Percentiles rank a stretch among this genome's conserved stretches.
These are phyloP conservation scores for Eristalis arbustorum DNA, from an alignment of 2,888 invertebrate genomes.

Conservation along the genomic window DNA sequence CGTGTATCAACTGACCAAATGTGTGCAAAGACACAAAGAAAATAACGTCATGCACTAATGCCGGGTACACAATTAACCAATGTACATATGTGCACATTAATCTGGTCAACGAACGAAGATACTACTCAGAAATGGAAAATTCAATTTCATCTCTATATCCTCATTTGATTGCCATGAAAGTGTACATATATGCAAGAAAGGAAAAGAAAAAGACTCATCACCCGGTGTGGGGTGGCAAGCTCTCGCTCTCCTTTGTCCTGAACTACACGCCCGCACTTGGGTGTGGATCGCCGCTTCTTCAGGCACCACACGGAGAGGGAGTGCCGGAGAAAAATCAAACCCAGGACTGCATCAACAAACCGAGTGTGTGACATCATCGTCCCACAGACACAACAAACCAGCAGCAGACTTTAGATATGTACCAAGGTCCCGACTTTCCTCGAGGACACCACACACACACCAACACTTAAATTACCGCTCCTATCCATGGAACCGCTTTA, in stretches of 20 bases:
- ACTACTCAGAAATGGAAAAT: not conserved
- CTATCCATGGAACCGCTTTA: conserved; percentile 17
- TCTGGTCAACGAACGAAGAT: not conserved
- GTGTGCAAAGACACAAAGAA: not conserved
- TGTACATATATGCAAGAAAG: not conserved
- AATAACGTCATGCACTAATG: conserved; percentile 4
- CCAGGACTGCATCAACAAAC: conserved; percentile 39
- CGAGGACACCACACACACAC: too few relatives aligned
- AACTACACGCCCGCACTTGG: not conserved
- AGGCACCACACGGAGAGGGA: not conserved
- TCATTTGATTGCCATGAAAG: not conserved
- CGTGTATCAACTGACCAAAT: conserved; percentile 9
- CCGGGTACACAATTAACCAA: not conserved
- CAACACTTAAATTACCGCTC: not conserved
- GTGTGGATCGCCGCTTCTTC: conserved; percentile 11
- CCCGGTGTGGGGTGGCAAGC: conserved; percentile 43
- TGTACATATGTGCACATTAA: not conserved
- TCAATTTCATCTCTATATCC: not conserved
- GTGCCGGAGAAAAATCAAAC: not conserved
- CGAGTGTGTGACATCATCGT: conserved; percentile 46
- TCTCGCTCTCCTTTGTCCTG: conserved; percentile 45
- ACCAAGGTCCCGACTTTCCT: not conserved
- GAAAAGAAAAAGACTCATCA: not conserved
- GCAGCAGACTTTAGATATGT: not conserved
- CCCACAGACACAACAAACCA: conserved; percentile 7